Base-by-base conservation (phyloP, 2,797 vertebrate genomes). In the Megalops cyprinoides region DNA sequence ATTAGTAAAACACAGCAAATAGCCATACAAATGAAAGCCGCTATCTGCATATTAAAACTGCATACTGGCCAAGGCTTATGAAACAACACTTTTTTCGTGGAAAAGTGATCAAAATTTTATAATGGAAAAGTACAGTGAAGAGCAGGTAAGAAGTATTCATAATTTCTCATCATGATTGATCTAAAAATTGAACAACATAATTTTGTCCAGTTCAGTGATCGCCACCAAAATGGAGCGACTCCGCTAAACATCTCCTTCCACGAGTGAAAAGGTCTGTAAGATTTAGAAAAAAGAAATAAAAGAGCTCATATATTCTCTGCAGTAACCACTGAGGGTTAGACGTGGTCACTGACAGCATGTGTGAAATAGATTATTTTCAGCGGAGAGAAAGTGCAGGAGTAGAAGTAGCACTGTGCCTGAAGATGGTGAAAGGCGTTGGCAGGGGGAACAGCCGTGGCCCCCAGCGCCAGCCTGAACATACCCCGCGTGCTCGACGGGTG, bases 361-460 rank as follows among this genome's bases (percentile, higher is more conserved):
- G 71, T 74, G 69, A 80, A 80, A 80, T 55, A 80, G 15, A 80
- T 80, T 80, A 80, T 80, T 74, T 80, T 48, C 49, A 20, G 49
- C 25, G 74, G 73, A 20, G 49, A 51, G 55, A 49, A 37, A 60
- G 42, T 48, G 25, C 18, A 25, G 55, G 74, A 48, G 44, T 69
- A 42, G 44, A 48, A 56, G 39, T 65, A 65, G 37, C 10, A 14
- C 60, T 18, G 60, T 37, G 60, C 60, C n/a, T 73, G 31, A 44
- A 49, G n/a, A 12, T 15, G 7, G 15, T 37, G 53, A 48, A 60
- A 75, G 9, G 39, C 0, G 42, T 39, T 28, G n/a, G 39, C 53
- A 14, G 2, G 9, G 4, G 18, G 8, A 2, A 1, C 1, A 48
- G 5, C 23, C 34, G 37, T 1, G 25, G 37, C 46, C 5, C 1